Evolutionary conservation across 2,797 vertebrate genomes (phyloP).

Genomic region (Mustela erminea): DNA sequence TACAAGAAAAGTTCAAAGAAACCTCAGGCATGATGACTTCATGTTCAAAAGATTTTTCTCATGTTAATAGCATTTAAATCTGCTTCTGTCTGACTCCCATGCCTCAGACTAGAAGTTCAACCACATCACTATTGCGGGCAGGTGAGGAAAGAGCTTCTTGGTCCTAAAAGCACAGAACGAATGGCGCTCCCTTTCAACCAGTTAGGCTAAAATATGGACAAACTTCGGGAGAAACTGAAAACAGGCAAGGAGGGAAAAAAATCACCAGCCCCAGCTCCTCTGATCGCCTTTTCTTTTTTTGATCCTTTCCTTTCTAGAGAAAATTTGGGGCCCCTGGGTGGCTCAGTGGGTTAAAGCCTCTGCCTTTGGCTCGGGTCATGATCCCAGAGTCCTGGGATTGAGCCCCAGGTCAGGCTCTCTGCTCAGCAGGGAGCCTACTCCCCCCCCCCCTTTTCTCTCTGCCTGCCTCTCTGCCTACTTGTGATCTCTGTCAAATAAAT

Average conservation of each 20-base stretch:
- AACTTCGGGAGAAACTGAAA: neutral
- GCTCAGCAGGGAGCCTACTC: no score
- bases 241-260: neutral
- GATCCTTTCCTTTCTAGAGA: neutral
- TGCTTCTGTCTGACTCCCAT: slow-evolving; percentile 66
- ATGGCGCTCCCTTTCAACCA: neutral
- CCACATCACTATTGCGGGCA: slow-evolving; percentile 35
- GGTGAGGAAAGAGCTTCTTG: slow-evolving; percentile 29
- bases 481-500: no score
- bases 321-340: neutral
- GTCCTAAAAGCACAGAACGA: neutral
- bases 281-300: no score
- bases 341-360: no score
- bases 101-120: slow-evolving; percentile 35
- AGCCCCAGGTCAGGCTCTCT: no score
- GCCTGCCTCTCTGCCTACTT: no score
- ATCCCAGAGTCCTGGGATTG: no score
- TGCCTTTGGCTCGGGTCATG: no score
- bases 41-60: slow-evolving; percentile 72
- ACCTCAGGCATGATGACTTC: slow-evolving; percentile 77
- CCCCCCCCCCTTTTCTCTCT: no score
- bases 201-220: neutral
- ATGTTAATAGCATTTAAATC: slow-evolving; percentile 67
- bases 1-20: slow-evolving; percentile 74
- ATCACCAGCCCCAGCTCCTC: neutral